These are phyloP conservation scores for Homarus americanus DNA, from an alignment of 1,140 invertebrate genomes.

Conservation along the genomic window DNA sequence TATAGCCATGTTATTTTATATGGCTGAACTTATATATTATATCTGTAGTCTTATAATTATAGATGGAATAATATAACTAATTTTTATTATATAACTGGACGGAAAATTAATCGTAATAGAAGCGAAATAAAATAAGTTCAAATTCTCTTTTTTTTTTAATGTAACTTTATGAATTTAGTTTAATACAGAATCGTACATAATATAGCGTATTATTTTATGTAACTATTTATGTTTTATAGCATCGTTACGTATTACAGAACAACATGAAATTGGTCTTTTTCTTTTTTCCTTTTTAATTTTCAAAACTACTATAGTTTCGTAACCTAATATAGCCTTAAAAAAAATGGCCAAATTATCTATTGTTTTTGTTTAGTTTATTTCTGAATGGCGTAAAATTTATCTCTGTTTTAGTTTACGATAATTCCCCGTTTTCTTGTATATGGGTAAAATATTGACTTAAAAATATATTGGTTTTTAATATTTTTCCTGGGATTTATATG, in stretches of 20 bases:
- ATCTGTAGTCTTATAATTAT: too few species aligned
- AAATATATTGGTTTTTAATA: neutral
- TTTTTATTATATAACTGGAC: too few species aligned
- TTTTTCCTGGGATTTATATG: neutral
- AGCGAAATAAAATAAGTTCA: too few species aligned
- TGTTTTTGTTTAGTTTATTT: neutral
- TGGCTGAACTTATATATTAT: too few species aligned
- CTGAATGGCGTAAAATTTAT: neutral
- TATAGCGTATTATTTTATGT: neutral
- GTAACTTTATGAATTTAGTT: too few species aligned
- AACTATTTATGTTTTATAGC: neutral
- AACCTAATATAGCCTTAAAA: neutral
- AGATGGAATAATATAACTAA: too few species aligned
- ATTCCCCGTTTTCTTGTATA: neutral
- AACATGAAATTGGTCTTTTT: neutral
- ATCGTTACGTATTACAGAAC: neutral
- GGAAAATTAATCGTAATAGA: too few species aligned
- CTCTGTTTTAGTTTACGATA: neutral
- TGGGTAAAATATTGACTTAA: too few species aligned
- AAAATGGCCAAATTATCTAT: neutral
- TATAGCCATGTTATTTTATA: too few species aligned
- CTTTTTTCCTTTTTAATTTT: neutral
- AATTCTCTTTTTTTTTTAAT: too few species aligned
- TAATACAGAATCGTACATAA: neutral
- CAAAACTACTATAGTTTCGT: neutral